Conservation (phyloP, 2,797 vertebrate genomes). For the Clarias platycephalus region DNA sequence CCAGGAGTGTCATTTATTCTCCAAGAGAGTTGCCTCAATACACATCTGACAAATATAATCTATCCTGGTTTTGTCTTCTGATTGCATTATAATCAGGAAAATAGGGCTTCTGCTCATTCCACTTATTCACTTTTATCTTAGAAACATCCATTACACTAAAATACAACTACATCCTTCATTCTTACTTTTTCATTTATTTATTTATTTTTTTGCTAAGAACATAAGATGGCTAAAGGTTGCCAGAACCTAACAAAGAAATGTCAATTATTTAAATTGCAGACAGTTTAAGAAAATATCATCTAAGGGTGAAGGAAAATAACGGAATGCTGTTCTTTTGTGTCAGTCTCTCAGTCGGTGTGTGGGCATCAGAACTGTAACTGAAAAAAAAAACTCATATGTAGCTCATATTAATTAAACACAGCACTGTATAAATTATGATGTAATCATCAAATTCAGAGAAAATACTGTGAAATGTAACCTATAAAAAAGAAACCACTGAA, state of each 20-base stretch:
- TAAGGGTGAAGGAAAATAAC: not conserved
- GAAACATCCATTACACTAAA: not conserved
- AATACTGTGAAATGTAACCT: not conserved
- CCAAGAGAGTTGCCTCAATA: conserved; percentile 6
- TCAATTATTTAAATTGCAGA: conserved; percentile 22
- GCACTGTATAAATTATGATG: not conserved
- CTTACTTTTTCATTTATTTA: not conserved
- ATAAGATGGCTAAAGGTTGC: conserved; percentile 19
- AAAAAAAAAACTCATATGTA: not conserved
- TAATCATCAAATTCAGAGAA: not conserved
- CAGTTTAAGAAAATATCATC: conserved; percentile 6
- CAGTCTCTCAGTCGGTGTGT: not conserved
- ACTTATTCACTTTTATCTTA: not conserved
- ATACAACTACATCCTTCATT: not conserved
- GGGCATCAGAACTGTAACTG: not conserved
- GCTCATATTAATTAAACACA: not conserved
- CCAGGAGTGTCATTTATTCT: conserved; percentile 17
- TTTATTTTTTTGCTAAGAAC: not conserved
- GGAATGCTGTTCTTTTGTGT: not conserved
- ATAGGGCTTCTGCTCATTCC: not conserved
- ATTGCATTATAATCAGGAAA: not conserved
- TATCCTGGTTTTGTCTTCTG: conserved; percentile 2
- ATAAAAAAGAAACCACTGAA: not conserved
- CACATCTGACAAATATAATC: conserved; percentile 7
- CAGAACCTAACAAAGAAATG: not conserved